Conservation (phyloP, 2,888 invertebrate species). For the Agrilus mali region DNA sequence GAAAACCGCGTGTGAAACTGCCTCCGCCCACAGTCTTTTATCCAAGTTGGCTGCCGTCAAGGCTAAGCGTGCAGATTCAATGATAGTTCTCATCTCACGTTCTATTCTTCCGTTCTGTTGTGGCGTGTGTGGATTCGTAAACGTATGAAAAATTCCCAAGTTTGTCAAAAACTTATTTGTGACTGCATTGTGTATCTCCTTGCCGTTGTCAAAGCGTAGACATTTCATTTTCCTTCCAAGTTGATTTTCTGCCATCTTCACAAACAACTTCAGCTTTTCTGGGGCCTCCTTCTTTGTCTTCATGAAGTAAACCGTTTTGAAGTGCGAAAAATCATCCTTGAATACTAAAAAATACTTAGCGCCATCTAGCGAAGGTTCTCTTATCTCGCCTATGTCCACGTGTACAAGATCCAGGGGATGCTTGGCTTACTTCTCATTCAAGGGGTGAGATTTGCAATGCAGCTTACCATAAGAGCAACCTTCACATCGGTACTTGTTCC, state of each 20-base stretch:
- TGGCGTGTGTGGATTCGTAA: slow-evolving; percentile 20
- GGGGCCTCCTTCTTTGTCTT: slow-evolving; percentile 1
- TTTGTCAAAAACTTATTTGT: slow-evolving; percentile 14
- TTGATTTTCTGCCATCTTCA: slow-evolving; percentile 21
- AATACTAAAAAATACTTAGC: too few relatives aligned
- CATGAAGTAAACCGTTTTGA: slow-evolving; percentile 4
- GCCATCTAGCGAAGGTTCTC: too few relatives aligned
- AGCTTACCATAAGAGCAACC: too few relatives aligned
- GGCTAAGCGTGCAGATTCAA: slow-evolving; percentile 19
- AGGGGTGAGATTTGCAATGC: too few relatives aligned
- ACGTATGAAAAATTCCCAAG: slow-evolving; percentile 17
- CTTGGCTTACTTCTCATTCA: too few relatives aligned
- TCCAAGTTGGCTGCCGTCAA: slow-evolving; percentile 12
- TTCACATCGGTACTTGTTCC: too few relatives aligned
- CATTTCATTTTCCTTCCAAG: slow-evolving; percentile 8
- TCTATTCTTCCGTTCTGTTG: slow-evolving; percentile 24
- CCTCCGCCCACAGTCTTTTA: slow-evolving; percentile 16
- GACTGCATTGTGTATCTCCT: slow-evolving; percentile 19
- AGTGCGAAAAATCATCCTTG: slow-evolving; percentile 5
- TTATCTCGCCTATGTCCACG: too few relatives aligned
- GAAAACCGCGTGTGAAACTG: slow-evolving; percentile 16
- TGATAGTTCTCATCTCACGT: slow-evolving; percentile 23
- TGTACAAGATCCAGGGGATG: too few relatives aligned
- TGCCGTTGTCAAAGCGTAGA: slow-evolving; percentile 19
- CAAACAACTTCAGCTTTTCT: neutral